Evolutionary conservation across 2,113 vertebrate genomes (phyloP), one percentile per base, ranked within the genome.

Genomic region (Etheostoma spectabile): DNA sequence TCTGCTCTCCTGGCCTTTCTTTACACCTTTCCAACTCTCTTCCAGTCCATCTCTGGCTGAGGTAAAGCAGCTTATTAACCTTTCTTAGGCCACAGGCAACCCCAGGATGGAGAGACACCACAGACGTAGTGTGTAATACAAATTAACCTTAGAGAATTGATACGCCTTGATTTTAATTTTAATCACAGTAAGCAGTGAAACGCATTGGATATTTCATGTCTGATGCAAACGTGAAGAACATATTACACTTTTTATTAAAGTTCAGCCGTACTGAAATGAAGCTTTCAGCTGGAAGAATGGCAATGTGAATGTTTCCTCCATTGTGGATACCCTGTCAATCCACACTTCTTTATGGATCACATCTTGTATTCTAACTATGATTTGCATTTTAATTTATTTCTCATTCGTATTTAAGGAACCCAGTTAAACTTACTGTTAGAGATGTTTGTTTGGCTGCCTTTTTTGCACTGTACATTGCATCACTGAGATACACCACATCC

Each of bases 11-110:
- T 92, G 78, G 72, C 73, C 86, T 90, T 88, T 89, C 61, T 86
- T 82, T 76, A 74, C 88, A 91, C 87, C 85, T 86, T 68, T 84
- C 75, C 35, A 56, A 67, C 79, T 78, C 77, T 61, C 75, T 46
- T 80, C 85, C 87, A 89, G 78, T 90, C 57, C 81, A 46, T 78
- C 76, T 88, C 69, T 56, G 75, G 60, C 81, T 77, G 85, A 87
- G 91, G 91, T 87, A 91, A 93, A 88, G 82, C 88, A 91, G 87
- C 92, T 95, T 93, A 94, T 95, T 95, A 95, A 95, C 93, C 94
- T 95, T 90, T 88, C 84, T 78, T 76, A 88, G 87, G 88, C 94
- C 91, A 92, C 80, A 75, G 92, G 93, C 88, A 77, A 90, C 86
- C 66, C 74, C 35, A 0, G 74, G 87, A 91, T 89, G 68, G 88